Conservation (phyloP, 2,113 vertebrate genomes). For the Empidonax traillii region DNA sequence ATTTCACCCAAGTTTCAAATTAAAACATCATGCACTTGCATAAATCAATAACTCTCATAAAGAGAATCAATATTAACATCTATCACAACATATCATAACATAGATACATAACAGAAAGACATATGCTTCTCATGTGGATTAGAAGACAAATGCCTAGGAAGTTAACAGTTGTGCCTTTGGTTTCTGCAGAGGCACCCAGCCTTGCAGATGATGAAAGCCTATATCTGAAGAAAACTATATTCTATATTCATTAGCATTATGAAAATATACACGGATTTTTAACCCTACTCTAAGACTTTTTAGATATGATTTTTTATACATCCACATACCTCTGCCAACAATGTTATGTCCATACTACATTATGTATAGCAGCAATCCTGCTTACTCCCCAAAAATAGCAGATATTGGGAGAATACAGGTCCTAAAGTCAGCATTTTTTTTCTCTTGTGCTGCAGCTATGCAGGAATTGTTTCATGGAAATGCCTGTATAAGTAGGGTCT, state of each 20-base stretch:
- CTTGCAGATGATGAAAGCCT: not conserved
- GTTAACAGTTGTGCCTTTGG: not conserved
- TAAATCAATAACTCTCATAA: not conserved
- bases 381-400: not conserved
- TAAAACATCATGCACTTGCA: not conserved
- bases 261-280: not conserved
- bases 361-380: not conserved
- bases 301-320: not conserved
- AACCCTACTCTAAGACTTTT: not conserved
- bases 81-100: not conserved
- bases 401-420: rapidly evolving
- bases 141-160: not conserved
- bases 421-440: not conserved
- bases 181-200: not conserved
- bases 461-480: not conserved
- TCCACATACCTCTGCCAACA: not conserved
- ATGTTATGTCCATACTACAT: not conserved
- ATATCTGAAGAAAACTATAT: not conserved
- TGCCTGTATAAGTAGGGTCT: not conserved
- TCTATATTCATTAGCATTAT: not conserved
- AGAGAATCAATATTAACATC: not conserved
- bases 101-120: not conserved
- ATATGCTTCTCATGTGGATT: not conserved
- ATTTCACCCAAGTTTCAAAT: not conserved
- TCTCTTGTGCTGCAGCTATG: not conserved